Conservation (phyloP, 2,888 invertebrate genomes). For the Brassicogethes aeneus region DNA sequence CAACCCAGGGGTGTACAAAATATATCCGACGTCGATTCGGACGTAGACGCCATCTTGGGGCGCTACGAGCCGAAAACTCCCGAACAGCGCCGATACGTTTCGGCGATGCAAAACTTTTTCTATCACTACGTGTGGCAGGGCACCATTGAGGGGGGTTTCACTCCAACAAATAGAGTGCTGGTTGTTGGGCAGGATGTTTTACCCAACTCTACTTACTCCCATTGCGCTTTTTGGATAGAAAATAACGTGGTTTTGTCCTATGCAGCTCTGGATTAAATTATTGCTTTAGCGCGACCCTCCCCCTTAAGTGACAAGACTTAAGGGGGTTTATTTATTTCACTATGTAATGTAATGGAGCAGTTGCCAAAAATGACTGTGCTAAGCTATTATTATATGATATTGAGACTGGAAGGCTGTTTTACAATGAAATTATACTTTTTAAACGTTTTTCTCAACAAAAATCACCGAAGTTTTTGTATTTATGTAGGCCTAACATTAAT, state of each 20-base stretch:
- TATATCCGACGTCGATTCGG: constrained; percentile 46
- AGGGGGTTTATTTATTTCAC: too few species aligned
- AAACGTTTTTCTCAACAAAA: too few species aligned
- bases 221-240: constrained; percentile 69
- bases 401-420: too few species aligned
- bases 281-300: too few species aligned
- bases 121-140: constrained; percentile 75
- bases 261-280: constrained; percentile 62
- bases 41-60: constrained; percentile 74
- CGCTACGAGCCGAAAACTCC: constrained; percentile 61
- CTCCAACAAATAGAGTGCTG: constrained; percentile 46
- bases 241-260: constrained; percentile 67
- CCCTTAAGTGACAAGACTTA: too few species aligned
- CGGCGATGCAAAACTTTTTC: constrained; percentile 74
- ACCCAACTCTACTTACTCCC: constrained; percentile 55
- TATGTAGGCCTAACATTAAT: too few species aligned
- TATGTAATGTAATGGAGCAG: too few species aligned
- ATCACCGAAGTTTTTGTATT: too few species aligned
- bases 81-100: constrained; percentile 64
- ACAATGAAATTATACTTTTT: too few species aligned
- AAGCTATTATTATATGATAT: too few species aligned
- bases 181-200: constrained; percentile 64
- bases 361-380: too few species aligned
- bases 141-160: constrained; percentile 53
- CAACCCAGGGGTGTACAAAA: constrained; percentile 47